phyloP scores from a whole-genome alignment of 2,113 vertebrate genomes.

The pig (Sus scrofa) region T2T-Sscrofa CM000826.6:83725001-83725500 shows the following conservation, averaged over 20 bases:
- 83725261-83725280: background rate
- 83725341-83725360: background rate
- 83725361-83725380: background rate
- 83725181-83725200: background rate
- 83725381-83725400: background rate
- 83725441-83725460: background rate
- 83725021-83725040: background rate
- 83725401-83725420: background rate
- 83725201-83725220: background rate
- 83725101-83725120: background rate
- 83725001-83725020: background rate
- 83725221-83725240: too few relatives aligned
- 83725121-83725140: background rate
- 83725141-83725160: background rate
- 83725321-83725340: background rate
- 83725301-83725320: background rate
- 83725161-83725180: background rate
- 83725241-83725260: background rate
- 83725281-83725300: background rate
- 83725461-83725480: background rate
- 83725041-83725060: too few relatives aligned
- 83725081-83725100: background rate
- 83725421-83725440: background rate
- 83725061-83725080: background rate
- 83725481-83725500: background rate